phyloP scores from a whole-genome alignment of 1,140 invertebrate species.

The Listronotus oregonensis region DNA sequence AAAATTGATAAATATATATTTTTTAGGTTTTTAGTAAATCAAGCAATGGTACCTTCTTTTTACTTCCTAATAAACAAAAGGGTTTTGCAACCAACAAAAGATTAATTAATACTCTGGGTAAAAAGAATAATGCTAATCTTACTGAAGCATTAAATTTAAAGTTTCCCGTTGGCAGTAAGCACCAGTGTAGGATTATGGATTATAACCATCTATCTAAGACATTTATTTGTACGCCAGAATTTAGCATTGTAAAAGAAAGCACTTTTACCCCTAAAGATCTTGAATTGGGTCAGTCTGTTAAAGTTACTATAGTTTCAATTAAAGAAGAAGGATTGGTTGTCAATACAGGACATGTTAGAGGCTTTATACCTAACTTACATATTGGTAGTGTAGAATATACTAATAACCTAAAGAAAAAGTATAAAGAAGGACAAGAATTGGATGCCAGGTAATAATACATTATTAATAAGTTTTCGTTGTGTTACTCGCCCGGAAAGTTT shows the following conservation, averaged over 20 bases:
- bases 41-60: conserved; percentile 61
- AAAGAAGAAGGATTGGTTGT: conserved; percentile 55
- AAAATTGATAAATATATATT: too few species aligned
- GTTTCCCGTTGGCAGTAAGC: conserved; percentile 59
- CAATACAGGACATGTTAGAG: conserved; percentile 51
- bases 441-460: conserved; percentile 49
- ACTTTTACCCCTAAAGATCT: conserved; percentile 60
- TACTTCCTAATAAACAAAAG: conserved; percentile 58
- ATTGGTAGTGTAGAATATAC: conserved; percentile 47
- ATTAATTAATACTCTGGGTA: conserved; percentile 32
- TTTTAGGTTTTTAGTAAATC: conserved; percentile 56
- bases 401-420: conserved; percentile 47
- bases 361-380: conserved; percentile 53
- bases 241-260: conserved; percentile 59
- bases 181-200: conserved; percentile 63
- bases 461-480: too few species aligned
- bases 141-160: conserved; percentile 54
- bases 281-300: conserved; percentile 59
- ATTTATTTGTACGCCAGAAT: conserved; percentile 65
- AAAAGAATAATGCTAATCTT: conserved; percentile 43
- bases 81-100: conserved; percentile 63
- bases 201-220: conserved; percentile 63
- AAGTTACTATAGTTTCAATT: conserved; percentile 56
- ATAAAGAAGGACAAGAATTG: conserved; percentile 58
- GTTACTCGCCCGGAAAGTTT: too few species aligned